Conservation (phyloP, 2,888 invertebrate species). For the Epirrhoe tristata region DNA sequence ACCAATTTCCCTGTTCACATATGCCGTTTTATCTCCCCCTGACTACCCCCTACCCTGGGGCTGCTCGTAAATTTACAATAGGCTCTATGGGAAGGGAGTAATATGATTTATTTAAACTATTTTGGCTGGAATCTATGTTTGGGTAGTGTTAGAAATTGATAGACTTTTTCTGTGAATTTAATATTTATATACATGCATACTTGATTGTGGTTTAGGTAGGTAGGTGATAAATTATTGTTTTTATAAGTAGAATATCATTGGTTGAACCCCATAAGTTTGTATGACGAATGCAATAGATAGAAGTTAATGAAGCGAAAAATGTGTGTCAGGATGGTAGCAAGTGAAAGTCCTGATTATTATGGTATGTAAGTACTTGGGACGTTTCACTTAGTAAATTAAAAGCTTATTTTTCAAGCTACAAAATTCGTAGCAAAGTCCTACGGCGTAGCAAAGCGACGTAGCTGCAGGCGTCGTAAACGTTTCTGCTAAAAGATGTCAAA, state of each 20-base stretch:
- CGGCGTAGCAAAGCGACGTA: slow-evolving; percentile 27
- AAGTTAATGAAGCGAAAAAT: too few relatives aligned
- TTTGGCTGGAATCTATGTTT: slow-evolving; percentile 7
- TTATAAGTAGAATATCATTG: too few relatives aligned
- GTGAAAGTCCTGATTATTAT: too few relatives aligned
- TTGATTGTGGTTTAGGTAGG: too few relatives aligned
- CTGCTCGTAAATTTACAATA: slow-evolving; percentile 43
- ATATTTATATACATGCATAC: too few relatives aligned
- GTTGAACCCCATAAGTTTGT: too few relatives aligned
- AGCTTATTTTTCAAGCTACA: slow-evolving; percentile 9
- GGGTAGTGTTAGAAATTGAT: slow-evolving; percentile 4
- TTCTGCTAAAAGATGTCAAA: slow-evolving; percentile 43
- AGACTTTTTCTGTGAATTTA: background rate
- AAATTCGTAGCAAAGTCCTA: slow-evolving; percentile 28
- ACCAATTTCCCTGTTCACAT: slow-evolving; percentile 39
- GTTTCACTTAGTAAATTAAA: background rate
- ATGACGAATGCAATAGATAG: too few relatives aligned
- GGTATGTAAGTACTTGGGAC: background rate
- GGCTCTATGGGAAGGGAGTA: slow-evolving; percentile 26
- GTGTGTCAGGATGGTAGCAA: too few relatives aligned
- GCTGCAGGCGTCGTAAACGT: slow-evolving; percentile 38
- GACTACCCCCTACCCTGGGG: slow-evolving; percentile 17
- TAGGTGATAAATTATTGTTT: too few relatives aligned
- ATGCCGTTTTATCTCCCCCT: slow-evolving; percentile 37
- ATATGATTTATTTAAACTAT: slow-evolving; percentile 28